Percentiles rank a stretch among this genome's conserved stretches.
Evolutionary conservation across 2,888 invertebrate species (phyloP).

Genomic region (Linnaemya vulpina): DNA sequence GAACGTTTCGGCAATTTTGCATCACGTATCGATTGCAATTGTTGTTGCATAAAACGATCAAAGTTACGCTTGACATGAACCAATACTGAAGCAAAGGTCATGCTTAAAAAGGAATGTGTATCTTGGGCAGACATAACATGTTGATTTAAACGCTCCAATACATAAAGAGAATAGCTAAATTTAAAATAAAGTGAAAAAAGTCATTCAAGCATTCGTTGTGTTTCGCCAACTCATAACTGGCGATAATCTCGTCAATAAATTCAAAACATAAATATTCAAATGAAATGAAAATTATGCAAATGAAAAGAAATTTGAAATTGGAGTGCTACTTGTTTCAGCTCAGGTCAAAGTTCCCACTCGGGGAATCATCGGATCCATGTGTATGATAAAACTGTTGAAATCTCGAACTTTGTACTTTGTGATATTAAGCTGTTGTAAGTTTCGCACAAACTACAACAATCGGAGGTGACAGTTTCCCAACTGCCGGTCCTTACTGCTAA

Average conservation of each 20-base stretch:
- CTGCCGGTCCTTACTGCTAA: no score
- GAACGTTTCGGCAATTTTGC: slow-evolving; percentile 86
- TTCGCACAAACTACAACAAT: no score
- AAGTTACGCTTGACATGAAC: slow-evolving; percentile 95
- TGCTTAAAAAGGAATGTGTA: slow-evolving; percentile 92
- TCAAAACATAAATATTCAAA: not conserved
- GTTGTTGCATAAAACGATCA: slow-evolving; percentile 94
- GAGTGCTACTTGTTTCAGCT: not conserved
- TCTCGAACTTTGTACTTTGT: no score
- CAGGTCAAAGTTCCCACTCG: no score
- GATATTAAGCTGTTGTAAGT: no score
- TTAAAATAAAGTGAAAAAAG: slow-evolving; percentile 41
- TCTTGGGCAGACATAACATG: slow-evolving; percentile 96
- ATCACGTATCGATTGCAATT: slow-evolving; percentile 91
- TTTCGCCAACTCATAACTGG: not conserved
- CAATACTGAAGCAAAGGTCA: slow-evolving; percentile 92
- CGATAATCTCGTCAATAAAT: not conserved
- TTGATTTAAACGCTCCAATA: slow-evolving; percentile 94
- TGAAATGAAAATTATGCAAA: not conserved
- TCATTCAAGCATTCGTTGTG: not conserved
- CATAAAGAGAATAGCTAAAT: slow-evolving; percentile 95
- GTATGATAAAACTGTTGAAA: no score
- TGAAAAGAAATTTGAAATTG: not conserved
- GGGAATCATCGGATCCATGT: no score
- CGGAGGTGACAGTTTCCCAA: no score